Evolutionary conservation across 1,140 invertebrate genomes (phyloP).

Genomic region (Tetragonula clypearis): DNA sequence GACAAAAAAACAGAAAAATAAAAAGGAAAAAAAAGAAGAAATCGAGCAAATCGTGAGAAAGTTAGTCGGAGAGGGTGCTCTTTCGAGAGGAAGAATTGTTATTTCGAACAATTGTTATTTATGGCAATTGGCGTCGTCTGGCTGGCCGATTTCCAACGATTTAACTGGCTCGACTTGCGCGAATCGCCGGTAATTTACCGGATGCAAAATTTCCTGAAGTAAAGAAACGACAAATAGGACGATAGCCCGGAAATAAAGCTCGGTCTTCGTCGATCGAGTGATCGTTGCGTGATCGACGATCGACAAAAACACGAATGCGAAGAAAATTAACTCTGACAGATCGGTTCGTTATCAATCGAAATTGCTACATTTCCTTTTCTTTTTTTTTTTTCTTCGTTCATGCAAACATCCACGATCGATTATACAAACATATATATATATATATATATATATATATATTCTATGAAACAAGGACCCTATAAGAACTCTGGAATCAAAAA

Average conservation of each 20-base stretch:
- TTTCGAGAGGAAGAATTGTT: not conserved
- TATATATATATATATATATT: too few species aligned
- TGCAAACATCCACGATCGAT: too few species aligned
- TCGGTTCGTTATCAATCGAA: too few species aligned
- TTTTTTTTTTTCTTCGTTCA: too few species aligned
- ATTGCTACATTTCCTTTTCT: too few species aligned
- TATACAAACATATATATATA: too few species aligned
- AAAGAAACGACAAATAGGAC: too few species aligned
- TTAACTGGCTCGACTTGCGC: not conserved
- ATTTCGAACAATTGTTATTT: not conserved
- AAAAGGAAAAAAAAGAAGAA: not conserved
- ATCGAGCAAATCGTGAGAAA: not conserved
- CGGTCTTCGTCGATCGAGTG: not conserved
- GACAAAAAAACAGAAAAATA: too few species aligned
- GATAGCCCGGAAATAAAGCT: not conserved
- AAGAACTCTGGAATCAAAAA: too few species aligned
- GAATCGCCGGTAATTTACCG: constrained; percentile 2
- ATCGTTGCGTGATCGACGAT: not conserved
- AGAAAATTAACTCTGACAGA: too few species aligned
- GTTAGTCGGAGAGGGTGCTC: not conserved
- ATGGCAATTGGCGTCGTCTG: not conserved
- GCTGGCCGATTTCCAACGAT: not conserved
- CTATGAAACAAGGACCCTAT: too few species aligned
- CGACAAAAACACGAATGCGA: too few species aligned
- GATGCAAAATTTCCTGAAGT: constrained; percentile 8